Evolutionary conservation across 2,113 vertebrate species (phyloP).

Genomic region (Labeo rohita): DNA sequence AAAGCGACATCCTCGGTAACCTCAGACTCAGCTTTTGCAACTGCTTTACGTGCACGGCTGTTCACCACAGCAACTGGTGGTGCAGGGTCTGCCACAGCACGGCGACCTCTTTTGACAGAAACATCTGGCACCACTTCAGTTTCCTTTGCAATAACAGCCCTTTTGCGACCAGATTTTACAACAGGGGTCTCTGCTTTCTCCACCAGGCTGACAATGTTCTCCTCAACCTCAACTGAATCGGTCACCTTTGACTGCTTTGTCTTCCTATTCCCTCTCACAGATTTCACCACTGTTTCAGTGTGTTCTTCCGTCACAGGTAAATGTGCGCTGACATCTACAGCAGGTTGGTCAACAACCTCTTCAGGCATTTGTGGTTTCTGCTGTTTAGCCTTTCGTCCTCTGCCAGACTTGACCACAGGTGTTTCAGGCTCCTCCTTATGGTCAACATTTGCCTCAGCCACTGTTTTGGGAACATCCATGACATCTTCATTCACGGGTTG

Average conservation of each 20-base stretch:
- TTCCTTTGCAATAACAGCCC: background rate
- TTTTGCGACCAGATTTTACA: conserved; percentile 20
- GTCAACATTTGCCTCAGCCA: conserved; percentile 20
- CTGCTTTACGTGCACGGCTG: conserved; percentile 47
- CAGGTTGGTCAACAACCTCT: background rate
- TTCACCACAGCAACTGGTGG: conserved; percentile 25
- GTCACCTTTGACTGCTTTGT: conserved; percentile 24
- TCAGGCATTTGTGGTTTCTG: conserved; percentile 39
- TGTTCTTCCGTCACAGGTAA: conserved; percentile 14
- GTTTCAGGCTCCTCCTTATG: conserved; percentile 8
- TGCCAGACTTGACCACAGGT: conserved; percentile 45
- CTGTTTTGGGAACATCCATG: background rate
- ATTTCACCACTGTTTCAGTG: conserved; percentile 5
- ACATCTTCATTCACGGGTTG: conserved; percentile 6
- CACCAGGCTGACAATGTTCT: background rate
- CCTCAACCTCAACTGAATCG: background rate
- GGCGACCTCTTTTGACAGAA: conserved; percentile 51
- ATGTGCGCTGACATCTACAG: conserved; percentile 24
- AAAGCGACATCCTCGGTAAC: background rate
- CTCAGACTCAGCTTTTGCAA: background rate
- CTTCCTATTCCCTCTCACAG: conserved; percentile 1
- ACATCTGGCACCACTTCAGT: background rate
- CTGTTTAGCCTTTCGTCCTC: conserved; percentile 50
- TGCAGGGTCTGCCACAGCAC: background rate
- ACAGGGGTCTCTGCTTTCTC: background rate